phyloP scores from a whole-genome alignment of 2,888 invertebrate species.

The Stenolophus ochropezus region DNA sequence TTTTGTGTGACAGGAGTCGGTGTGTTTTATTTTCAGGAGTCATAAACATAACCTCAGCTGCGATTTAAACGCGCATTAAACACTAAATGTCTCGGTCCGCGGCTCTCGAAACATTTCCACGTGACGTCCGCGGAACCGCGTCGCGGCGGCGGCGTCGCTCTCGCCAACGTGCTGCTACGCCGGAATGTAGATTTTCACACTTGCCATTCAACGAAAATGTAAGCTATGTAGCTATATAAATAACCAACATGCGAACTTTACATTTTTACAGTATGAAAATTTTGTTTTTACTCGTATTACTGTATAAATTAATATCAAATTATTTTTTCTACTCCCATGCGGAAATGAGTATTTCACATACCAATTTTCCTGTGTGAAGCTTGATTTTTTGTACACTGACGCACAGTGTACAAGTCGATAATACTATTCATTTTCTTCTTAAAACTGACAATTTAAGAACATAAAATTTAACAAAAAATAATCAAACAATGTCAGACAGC shows the following conservation, averaged over 20 bases:
- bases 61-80: conserved; percentile 56
- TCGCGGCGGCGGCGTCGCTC: background rate
- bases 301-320: too few relatives aligned
- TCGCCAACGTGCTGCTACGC: background rate
- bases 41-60: conserved; percentile 53
- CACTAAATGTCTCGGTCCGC: conserved; percentile 45
- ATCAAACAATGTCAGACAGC: too few relatives aligned
- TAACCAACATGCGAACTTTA: background rate
- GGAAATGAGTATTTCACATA: too few relatives aligned
- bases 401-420: too few relatives aligned
- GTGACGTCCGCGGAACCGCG: background rate
- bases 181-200: conserved; percentile 15
- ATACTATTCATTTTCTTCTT: too few relatives aligned
- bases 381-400: too few relatives aligned
- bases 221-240: background rate
- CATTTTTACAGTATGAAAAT: background rate
- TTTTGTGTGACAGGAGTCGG: conserved; percentile 14
- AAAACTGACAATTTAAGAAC: too few relatives aligned
- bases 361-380: too few relatives aligned
- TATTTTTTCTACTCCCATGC: too few relatives aligned
- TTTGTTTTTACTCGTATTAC: background rate
- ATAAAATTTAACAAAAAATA: too few relatives aligned
- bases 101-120: conserved; percentile 22
- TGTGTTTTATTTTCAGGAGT: conserved; percentile 51
- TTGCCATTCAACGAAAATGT: background rate